Percentiles rank a stretch among this genome's conserved stretches.
phyloP scores from a whole-genome alignment of 1,140 invertebrate genomes.

The Aphaenogaster ashmeadi region DNA sequence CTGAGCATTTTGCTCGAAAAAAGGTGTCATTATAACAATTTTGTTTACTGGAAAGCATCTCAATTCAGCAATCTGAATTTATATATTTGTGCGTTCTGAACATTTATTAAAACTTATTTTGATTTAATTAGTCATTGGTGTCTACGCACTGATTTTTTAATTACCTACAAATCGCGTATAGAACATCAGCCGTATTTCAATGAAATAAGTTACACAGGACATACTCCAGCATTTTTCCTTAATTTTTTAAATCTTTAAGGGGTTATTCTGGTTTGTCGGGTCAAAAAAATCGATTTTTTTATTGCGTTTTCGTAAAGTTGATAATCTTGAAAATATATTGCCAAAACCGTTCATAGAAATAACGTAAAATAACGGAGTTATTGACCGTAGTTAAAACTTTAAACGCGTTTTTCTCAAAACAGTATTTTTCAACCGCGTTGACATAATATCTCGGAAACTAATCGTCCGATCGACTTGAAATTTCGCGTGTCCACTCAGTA shows the following conservation, averaged over 20 bases:
- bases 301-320: too few species aligned
- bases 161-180: background rate
- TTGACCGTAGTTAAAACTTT: too few species aligned
- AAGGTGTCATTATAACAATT: constrained; percentile 27
- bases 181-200: background rate
- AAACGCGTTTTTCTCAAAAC: too few species aligned
- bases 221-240: background rate
- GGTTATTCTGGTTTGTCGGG: too few species aligned
- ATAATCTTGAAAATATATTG: too few species aligned
- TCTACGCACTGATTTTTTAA: background rate
- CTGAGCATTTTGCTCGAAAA: constrained; percentile 79
- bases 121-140: constrained; percentile 8
- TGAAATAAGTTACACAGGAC: background rate
- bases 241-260: background rate
- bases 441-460: too few species aligned
- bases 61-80: constrained; percentile 8
- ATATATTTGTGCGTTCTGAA: background rate
- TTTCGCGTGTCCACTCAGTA: too few species aligned
- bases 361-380: too few species aligned
- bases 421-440: too few species aligned
- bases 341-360: too few species aligned
- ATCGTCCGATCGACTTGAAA: too few species aligned
- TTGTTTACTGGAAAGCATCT: background rate
- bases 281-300: too few species aligned
- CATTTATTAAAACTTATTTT: background rate